Conservation (phyloP, 2,888 invertebrate species). For the Hirtodrosophila duncani region DNA sequence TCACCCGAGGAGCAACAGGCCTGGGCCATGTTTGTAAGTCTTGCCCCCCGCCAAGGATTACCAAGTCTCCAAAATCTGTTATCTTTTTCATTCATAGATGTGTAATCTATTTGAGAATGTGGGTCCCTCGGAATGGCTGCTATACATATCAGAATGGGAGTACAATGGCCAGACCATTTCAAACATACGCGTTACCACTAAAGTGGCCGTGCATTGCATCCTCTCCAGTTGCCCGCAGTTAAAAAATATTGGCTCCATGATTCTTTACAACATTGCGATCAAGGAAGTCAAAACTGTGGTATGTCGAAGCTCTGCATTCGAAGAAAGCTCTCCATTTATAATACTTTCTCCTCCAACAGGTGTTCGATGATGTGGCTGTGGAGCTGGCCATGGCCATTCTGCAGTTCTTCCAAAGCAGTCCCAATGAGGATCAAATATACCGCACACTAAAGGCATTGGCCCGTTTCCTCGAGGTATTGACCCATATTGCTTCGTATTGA, state of each 20-base stretch:
- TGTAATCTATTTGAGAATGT: slow-evolving; percentile 94
- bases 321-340: too few relatives aligned
- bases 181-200: slow-evolving; percentile 93
- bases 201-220: slow-evolving; percentile 91
- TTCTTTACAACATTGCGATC: slow-evolving; percentile 93
- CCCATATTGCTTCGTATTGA: slow-evolving; percentile 32
- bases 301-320: slow-evolving; percentile 77
- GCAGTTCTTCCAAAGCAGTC: slow-evolving; percentile 90
- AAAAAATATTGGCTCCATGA: slow-evolving; percentile 90
- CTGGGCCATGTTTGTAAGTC: slow-evolving; percentile 87
- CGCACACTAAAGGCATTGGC: slow-evolving; percentile 88
- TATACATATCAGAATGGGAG: slow-evolving; percentile 96
- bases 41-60: not conserved
- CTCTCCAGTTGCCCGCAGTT: slow-evolving; percentile 85
- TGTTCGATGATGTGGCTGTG: slow-evolving; percentile 95
- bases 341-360: slow-evolving; percentile 80
- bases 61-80: not conserved
- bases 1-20: slow-evolving; percentile 87
- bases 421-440: slow-evolving; percentile 88
- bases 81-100: slow-evolving; percentile 80
- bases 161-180: slow-evolving; percentile 86
- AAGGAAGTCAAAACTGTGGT: slow-evolving; percentile 99
- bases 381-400: slow-evolving; percentile 94
- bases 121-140: slow-evolving; percentile 93
- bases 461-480: slow-evolving; percentile 78